phyloP scores from a whole-genome alignment of 2,113 vertebrate genomes.

The Caretta caretta region DNA sequence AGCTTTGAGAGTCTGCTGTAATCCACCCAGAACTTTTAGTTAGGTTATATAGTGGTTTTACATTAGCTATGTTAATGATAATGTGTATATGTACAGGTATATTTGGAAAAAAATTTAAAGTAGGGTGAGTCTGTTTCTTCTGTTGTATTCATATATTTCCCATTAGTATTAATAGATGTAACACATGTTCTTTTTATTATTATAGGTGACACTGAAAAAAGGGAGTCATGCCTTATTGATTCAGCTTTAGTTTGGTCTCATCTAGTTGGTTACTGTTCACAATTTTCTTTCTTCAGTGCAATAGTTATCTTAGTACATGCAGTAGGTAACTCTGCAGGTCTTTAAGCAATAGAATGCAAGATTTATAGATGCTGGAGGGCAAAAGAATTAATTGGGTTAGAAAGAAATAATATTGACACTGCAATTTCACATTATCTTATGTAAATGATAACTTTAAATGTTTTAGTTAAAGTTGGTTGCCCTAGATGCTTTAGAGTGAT shows the following conservation, averaged over 20 bases:
- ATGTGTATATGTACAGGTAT: background rate
- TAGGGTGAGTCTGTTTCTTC: background rate
- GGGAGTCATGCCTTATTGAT: background rate
- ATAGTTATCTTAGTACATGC: background rate
- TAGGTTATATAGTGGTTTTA: no score
- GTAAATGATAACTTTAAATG: background rate
- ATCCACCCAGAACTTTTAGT: no score
- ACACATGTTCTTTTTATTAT: background rate
- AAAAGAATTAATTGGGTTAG: background rate
- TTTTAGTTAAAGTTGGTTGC: background rate
- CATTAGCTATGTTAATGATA: background rate
- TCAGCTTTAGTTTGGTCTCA: background rate
- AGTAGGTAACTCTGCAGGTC: background rate
- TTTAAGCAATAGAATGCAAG: background rate
- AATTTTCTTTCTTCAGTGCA: background rate
- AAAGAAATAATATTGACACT: background rate
- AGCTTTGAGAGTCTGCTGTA: background rate
- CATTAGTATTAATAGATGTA: background rate
- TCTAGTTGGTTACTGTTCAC: background rate
- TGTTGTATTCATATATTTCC: background rate
- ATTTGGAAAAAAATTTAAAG: background rate
- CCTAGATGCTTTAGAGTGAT: background rate
- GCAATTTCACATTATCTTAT: background rate
- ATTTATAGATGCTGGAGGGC: background rate
- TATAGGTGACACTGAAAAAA: background rate